These are phyloP conservation scores for Tokudaia tokunoshimensis DNA, from an alignment of 2,797 vertebrate genomes.

Conservation along the genomic window DNA sequence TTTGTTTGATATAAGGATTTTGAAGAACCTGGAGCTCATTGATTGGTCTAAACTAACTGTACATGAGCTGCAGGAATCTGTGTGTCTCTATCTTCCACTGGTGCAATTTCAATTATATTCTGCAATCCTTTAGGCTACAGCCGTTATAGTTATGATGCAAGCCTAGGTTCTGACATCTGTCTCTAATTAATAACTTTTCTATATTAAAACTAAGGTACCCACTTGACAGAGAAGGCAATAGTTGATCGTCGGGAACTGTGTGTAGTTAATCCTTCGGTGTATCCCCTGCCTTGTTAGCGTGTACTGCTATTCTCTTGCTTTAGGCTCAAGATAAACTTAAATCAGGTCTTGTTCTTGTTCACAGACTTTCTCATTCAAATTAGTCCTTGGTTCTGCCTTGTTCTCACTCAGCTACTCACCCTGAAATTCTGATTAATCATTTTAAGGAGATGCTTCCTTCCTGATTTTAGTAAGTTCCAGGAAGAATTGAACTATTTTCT, in stretches of 20 bases:
- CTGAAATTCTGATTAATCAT: conserved; percentile 19
- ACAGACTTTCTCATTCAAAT: conserved; percentile 41
- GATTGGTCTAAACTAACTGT: background rate
- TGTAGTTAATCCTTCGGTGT: conserved; percentile 63
- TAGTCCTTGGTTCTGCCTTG: background rate
- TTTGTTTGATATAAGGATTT: background rate
- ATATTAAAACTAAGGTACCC: conserved; percentile 47
- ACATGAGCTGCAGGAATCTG: background rate
- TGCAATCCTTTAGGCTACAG: background rate
- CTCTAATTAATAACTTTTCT: conserved; percentile 62
- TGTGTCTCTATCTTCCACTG: background rate
- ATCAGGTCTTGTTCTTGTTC: conserved; percentile 29
- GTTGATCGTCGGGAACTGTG: conserved; percentile 7
- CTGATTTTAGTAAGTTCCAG: background rate
- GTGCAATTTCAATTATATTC: background rate
- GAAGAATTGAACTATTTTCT: background rate
- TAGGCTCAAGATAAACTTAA: conserved; percentile 31
- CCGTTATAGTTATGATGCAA: background rate
- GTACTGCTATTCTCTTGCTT: background rate
- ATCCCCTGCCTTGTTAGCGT: conserved; percentile 57
- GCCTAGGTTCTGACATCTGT: conserved; percentile 18
- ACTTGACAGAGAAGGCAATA: conserved; percentile 36
- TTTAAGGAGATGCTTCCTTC: background rate
- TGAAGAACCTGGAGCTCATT: background rate
- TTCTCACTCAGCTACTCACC: background rate